Percentiles rank a stretch among this genome's conserved stretches.
These are phyloP conservation scores for Tetramorium alpestre DNA, from an alignment of 1,140 invertebrate genomes.

Conservation along the genomic window DNA sequence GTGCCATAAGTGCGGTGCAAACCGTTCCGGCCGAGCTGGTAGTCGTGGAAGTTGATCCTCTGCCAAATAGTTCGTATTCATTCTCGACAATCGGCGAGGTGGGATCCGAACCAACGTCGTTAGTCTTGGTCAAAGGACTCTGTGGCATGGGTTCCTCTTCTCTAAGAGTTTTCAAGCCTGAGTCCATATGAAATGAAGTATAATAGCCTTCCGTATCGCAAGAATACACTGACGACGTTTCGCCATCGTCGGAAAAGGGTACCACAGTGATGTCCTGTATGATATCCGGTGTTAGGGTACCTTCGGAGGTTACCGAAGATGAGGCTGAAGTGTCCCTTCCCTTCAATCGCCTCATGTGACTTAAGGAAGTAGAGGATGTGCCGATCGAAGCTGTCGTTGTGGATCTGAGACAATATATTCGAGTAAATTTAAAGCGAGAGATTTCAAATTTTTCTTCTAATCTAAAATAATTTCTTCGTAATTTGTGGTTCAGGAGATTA, in stretches of 20 bases:
- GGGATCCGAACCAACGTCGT: slow-evolving; percentile 85
- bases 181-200: slow-evolving; percentile 98
- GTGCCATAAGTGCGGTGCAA: slow-evolving; percentile 92
- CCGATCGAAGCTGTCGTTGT: slow-evolving; percentile 83
- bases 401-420: slow-evolving; percentile 79
- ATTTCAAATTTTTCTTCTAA: not conserved
- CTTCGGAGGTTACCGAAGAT: slow-evolving; percentile 93
- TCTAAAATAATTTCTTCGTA: not conserved
- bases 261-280: slow-evolving; percentile 88
- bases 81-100: slow-evolving; percentile 89
- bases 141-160: slow-evolving; percentile 89
- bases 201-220: slow-evolving; percentile 99
- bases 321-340: slow-evolving; percentile 90
- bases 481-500: not conserved
- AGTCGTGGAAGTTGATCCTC: slow-evolving; percentile 95
- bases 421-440: not conserved
- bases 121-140: slow-evolving; percentile 79
- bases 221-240: slow-evolving; percentile 97
- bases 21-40: slow-evolving; percentile 96
- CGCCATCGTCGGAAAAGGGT: slow-evolving; percentile 92
- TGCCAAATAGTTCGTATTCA: slow-evolving; percentile 95
- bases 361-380: slow-evolving; percentile 82
- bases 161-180: slow-evolving; percentile 94
- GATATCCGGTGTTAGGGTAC: slow-evolving; percentile 93
- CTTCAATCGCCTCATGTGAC: slow-evolving; percentile 79